Base-by-base conservation (phyloP, 1,140 invertebrate genomes). In the Eriosoma lanigerum region DNA sequence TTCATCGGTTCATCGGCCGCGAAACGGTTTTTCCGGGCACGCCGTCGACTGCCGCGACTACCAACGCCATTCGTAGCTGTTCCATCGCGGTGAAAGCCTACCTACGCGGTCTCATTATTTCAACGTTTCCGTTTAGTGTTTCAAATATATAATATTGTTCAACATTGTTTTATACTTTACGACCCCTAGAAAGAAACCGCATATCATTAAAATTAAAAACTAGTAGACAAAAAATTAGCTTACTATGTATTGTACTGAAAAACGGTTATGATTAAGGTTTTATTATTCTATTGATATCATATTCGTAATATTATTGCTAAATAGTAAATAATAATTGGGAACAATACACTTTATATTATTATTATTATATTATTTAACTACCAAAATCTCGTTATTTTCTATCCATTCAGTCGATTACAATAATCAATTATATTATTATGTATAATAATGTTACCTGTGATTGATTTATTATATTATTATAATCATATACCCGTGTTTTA, bases 1-100 rank as follows among this genome's bases (percentile, higher is more conserved):
- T 73, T 38, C 26, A 52, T 24, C 50, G 72, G 52, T 76, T 76
- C 72, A 76, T 76, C 72, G 72, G 52, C 13, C 52, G 29, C 21
- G 38, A 3, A 58, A 76, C 29, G 26, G 72, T 76, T 76, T 76
- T 52, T 24, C 52, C 32, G 12, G n/a, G 50, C 4, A 13, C 17
- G 21, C 44, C 5, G n/a, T n/a, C 29, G 8, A 26, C 29, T 8
- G 44, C 13, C 38, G 38, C 9, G 19, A 21, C 54, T 21, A 21
- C 54, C 32, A 8, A 38, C 0, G 26, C 29, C 17, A 62, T 32
- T 46, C 44, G 24, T 50, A 3, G 70, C 17, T 12, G 5, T 24
- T 9, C 9, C 29, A 26, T 10, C 32, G 29, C 17, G 17, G 70
- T 52, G 48, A 73, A 73, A 73, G 66, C 38, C 38, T 66, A 70